phyloP scores from a whole-genome alignment of 2,113 vertebrate species.

The Tyrannus savana region DNA sequence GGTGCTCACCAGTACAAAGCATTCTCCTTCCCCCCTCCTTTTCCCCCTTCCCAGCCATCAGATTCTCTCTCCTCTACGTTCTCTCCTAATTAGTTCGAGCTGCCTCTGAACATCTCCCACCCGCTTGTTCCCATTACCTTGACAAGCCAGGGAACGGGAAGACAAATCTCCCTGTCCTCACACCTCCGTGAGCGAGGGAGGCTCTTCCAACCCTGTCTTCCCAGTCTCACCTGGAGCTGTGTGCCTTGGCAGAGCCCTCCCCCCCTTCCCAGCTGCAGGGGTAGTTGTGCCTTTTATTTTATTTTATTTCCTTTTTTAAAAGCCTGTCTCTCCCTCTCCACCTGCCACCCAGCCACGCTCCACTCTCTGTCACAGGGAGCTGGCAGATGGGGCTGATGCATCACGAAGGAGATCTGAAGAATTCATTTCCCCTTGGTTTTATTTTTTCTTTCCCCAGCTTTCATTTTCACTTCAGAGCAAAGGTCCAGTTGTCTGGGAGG shows the following conservation, averaged over 20 bases:
- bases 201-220: background rate
- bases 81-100: conserved; percentile 4
- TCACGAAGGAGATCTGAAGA: conserved; percentile 50
- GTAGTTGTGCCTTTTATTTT: background rate
- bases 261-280: background rate
- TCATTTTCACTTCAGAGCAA: conserved; percentile 69
- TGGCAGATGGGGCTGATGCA: conserved; percentile 42
- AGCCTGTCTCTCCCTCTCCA: background rate
- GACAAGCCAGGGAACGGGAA: background rate
- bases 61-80: background rate
- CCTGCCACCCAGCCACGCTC: background rate
- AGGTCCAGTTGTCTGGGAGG: conserved; percentile 57
- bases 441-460: background rate
- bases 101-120: background rate
- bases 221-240: background rate
- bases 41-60: background rate
- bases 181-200: background rate
- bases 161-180: background rate
- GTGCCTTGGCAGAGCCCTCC: background rate
- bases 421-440: conserved; percentile 22
- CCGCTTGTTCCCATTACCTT: conserved; percentile 11
- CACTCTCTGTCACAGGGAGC: background rate
- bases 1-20: background rate
- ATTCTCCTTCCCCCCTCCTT: background rate
- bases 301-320: background rate